These are phyloP conservation scores for Lasius platythorax DNA, from an alignment of 2,888 invertebrate species.

Conservation along the genomic window DNA sequence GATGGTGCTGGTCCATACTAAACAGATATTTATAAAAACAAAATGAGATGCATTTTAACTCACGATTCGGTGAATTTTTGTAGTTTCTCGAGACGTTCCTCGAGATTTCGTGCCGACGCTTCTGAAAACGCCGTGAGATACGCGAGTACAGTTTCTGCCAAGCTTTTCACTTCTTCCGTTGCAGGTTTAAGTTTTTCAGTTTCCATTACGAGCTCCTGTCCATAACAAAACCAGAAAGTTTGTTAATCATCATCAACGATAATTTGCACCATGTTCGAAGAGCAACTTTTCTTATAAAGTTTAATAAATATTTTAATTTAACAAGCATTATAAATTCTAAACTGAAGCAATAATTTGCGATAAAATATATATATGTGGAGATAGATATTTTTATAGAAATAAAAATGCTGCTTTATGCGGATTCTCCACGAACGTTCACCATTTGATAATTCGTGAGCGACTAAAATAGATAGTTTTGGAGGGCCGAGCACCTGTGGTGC, in stretches of 20 bases:
- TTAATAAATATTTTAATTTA: neutral
- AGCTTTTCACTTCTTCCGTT: constrained; percentile 89
- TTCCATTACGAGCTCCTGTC: constrained; percentile 91
- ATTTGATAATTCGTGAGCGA: constrained; percentile 47
- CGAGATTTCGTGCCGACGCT: constrained; percentile 90
- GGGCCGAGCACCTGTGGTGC: constrained; percentile 72
- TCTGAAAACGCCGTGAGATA: constrained; percentile 91
- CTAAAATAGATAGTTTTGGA: constrained; percentile 44
- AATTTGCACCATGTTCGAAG: neutral
- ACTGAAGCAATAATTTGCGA: neutral
- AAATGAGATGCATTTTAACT: constrained; percentile 76
- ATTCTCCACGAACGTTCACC: constrained; percentile 9
- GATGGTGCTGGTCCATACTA: constrained; percentile 20
- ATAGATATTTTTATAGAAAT: neutral
- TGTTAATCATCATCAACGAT: neutral
- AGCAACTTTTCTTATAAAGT: neutral
- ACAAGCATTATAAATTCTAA: neutral
- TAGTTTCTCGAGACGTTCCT: constrained; percentile 90
- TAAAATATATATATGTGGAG: too few relatives aligned
- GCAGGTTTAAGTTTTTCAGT: constrained; percentile 90
- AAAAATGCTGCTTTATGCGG: neutral
- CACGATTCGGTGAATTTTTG: constrained; percentile 90
- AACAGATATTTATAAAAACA: constrained; percentile 33
- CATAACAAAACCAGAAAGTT: constrained; percentile 39
- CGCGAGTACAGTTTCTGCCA: constrained; percentile 90